Percentiles rank a stretch among this genome's conserved stretches.
phyloP scores from a whole-genome alignment of 2,888 invertebrate species.

The Chloromyia formosa region DNA sequence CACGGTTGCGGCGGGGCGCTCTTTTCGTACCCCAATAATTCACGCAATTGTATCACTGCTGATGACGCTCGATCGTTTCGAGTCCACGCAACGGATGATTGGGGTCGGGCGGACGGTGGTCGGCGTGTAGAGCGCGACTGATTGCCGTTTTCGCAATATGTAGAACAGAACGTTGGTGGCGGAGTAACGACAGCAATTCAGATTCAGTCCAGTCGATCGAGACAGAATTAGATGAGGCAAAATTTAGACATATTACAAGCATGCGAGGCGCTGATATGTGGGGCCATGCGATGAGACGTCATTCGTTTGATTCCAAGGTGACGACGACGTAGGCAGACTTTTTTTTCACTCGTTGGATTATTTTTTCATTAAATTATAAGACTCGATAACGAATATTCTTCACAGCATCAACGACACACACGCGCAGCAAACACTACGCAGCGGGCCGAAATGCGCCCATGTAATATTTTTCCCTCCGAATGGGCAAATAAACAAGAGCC shows the following conservation, averaged over 20 bases:
- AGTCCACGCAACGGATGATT: too few species aligned
- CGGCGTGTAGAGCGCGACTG: neutral
- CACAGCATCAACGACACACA: too few species aligned
- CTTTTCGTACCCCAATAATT: conserved; percentile 1
- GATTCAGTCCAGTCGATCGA: conserved; percentile 7
- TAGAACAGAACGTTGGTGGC: neutral
- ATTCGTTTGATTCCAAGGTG: conserved; percentile 32
- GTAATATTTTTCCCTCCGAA: neutral
- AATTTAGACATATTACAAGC: conserved; percentile 30
- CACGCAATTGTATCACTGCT: conserved; percentile 21
- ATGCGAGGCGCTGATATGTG: neutral
- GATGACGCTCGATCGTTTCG: conserved; percentile 13
- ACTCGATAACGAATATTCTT: too few species aligned
- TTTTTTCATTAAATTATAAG: too few species aligned
- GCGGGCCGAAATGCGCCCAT: too few species aligned
- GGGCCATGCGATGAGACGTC: neutral
- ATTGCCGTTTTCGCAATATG: neutral
- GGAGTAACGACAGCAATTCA: neutral
- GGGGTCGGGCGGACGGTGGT: neutral
- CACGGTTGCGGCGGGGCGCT: neutral
- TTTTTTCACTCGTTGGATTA: too few species aligned
- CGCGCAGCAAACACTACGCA: too few species aligned
- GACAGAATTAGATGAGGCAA: neutral
- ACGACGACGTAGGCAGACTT: neutral
- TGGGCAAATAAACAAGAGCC: conserved; percentile 2